Conservation (phyloP, 2,113 vertebrate species). For the Colistium nudipinnis region DNA sequence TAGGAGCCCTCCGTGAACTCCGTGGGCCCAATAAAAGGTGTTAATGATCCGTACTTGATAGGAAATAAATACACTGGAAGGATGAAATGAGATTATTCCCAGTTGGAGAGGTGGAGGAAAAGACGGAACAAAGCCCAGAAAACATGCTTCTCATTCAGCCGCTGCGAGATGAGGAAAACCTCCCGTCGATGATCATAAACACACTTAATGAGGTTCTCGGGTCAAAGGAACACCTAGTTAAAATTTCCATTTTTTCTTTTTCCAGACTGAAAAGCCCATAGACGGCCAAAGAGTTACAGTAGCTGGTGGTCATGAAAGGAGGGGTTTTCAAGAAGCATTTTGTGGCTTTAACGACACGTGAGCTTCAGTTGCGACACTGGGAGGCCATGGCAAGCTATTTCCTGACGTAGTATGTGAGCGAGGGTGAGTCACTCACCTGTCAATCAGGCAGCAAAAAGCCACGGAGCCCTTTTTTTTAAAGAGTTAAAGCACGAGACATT, state of each 20-base stretch:
- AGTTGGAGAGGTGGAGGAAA: slow-evolving; percentile 37
- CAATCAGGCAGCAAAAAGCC: slow-evolving; percentile 16
- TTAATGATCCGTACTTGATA: slow-evolving; percentile 66
- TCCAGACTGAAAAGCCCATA: slow-evolving; percentile 7
- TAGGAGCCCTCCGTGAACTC: slow-evolving; percentile 64
- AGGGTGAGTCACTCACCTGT: slow-evolving; percentile 42
- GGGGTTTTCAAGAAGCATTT: slow-evolving; percentile 9
- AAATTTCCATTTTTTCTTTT: too few relatives aligned
- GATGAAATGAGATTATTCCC: slow-evolving; percentile 65
- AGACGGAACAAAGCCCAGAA: slow-evolving; percentile 13
- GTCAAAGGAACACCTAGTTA: slow-evolving; percentile 46
- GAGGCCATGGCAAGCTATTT: slow-evolving; percentile 15
- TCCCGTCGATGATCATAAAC: slow-evolving; percentile 46
- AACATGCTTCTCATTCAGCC: slow-evolving; percentile 44
- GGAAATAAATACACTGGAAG: slow-evolving; percentile 55
- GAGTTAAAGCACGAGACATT: too few relatives aligned
- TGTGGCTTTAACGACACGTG: background rate
- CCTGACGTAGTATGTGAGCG: slow-evolving; percentile 31
- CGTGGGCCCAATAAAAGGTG: slow-evolving; percentile 66
- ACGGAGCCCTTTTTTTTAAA: background rate
- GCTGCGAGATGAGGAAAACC: slow-evolving; percentile 36
- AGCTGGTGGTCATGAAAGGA: background rate
- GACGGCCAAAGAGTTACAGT: background rate
- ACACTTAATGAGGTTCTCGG: slow-evolving; percentile 44
- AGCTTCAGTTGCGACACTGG: slow-evolving; percentile 12